Conservation (phyloP, 1,140 invertebrate species). For the Stenopsyche tienmushanensis region DNA sequence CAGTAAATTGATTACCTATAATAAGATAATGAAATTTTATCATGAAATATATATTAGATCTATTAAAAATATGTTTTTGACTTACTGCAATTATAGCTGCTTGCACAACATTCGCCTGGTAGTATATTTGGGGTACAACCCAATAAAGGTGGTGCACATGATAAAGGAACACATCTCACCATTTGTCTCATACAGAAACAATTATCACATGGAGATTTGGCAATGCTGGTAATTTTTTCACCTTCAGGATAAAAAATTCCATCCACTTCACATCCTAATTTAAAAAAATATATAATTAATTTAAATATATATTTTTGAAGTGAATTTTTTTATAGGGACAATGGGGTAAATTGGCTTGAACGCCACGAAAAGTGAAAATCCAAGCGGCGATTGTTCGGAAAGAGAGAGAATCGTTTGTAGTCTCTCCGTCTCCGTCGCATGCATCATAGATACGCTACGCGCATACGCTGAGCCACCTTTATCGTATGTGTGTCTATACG, state of each 20-base stretch:
- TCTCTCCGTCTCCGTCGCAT: too few relatives aligned
- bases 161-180: slow-evolving; percentile 72
- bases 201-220: slow-evolving; percentile 67
- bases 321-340: slow-evolving; percentile 22
- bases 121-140: slow-evolving; percentile 75
- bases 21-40: slow-evolving; percentile 1
- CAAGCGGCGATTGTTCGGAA: too few relatives aligned
- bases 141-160: slow-evolving; percentile 71
- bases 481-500: too few relatives aligned
- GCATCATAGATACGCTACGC: too few relatives aligned
- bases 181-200: slow-evolving; percentile 79
- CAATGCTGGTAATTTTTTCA: slow-evolving; percentile 66
- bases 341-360: too few relatives aligned
- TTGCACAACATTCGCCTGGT: slow-evolving; percentile 78
- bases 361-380: too few relatives aligned
- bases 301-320: slow-evolving; percentile 9
- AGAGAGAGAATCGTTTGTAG: too few relatives aligned
- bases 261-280: slow-evolving; percentile 66
- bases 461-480: too few relatives aligned
- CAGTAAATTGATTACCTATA: slow-evolving; percentile 29
- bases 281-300: neutral
- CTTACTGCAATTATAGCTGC: slow-evolving; percentile 71
- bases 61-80: slow-evolving; percentile 1
- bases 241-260: slow-evolving; percentile 68
- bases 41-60: neutral